Base-by-base conservation (phyloP, 2,797 vertebrate species). In the Phylloscopus collybita region DNA sequence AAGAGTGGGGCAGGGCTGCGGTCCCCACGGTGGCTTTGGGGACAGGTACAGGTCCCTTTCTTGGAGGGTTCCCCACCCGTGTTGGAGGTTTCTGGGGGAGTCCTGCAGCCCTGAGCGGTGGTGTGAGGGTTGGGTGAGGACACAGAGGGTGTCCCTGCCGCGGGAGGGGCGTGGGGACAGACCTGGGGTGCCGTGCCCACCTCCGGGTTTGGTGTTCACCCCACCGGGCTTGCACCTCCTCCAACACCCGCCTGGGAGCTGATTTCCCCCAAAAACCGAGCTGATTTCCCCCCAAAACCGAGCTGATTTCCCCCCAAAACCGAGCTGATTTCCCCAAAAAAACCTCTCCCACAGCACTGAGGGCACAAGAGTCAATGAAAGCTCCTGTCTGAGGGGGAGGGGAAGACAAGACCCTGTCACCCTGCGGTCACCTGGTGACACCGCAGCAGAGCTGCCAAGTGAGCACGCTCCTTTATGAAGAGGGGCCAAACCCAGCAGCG, bases 151-250 rank as follows among this genome's bases (percentile, higher is more conserved):
- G 74, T 36, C 19, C 26, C 44, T 8, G 76, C 5, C n/a, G 0
- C 4, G 11, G 67, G 40, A 38, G 4, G 0, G 34, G 32, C 3
- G 12, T 1, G 66, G 44, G 80, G 74, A 53, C 18, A 4, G 49
- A 10, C 27, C 1, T 4, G 34, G 34, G 34, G 15, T 12, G 71
- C 30, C 2, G 1, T 11, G n/a, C 44, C 14, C 84, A 6, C 15
- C 64, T 65, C 69, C 0, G 3, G 3, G 5, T 70, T 34, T 26
- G 64, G 57, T 0, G 0, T 3, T 42, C 26, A 18, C 34, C 27
- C 13, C 8, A 0, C 38, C 0, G 2, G 45, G 29, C 13, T 2
- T 1, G 65, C 50, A 30, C n/a, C 76, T 45, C 59, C 34, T 26
- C 64, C 84, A 16, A 2, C 62, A 20, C 12, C 26, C 1, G 0